Conservation (phyloP, 2,888 invertebrate species). For the Chelonus formosanus region DNA sequence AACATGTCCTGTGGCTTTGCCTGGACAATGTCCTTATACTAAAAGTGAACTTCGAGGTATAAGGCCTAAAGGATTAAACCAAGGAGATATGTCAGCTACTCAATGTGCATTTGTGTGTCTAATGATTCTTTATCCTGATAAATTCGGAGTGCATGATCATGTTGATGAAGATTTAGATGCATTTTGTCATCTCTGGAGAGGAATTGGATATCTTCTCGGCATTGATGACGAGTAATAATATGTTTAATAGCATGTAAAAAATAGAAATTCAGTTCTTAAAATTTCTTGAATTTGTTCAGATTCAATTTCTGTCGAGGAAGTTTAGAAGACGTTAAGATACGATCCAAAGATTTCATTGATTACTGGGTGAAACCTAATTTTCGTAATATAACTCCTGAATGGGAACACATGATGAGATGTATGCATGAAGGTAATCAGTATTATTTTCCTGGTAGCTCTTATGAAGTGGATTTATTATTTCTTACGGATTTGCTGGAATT, state of each 20-base stretch:
- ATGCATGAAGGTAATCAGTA: slow-evolving; percentile 55
- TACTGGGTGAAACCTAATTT: slow-evolving; percentile 58
- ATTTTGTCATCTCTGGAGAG: slow-evolving; percentile 68
- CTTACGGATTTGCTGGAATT: slow-evolving; percentile 53
- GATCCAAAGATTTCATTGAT: slow-evolving; percentile 52
- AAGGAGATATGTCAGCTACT: slow-evolving; percentile 68
- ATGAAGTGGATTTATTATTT: slow-evolving; percentile 52
- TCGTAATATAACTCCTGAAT: slow-evolving; percentile 53
- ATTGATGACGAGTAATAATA: slow-evolving; percentile 56
- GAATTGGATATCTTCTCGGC: slow-evolving; percentile 68
- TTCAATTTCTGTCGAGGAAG: slow-evolving; percentile 63
- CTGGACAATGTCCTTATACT: slow-evolving; percentile 47
- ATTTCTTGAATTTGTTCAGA: slow-evolving; percentile 33
- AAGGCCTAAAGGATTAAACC: slow-evolving; percentile 57
- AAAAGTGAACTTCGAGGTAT: not conserved
- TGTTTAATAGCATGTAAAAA: not conserved
- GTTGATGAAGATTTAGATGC: slow-evolving; percentile 66
- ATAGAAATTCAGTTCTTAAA: not conserved
- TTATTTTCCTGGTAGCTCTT: slow-evolving; percentile 51
- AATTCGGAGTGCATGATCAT: slow-evolving; percentile 60
- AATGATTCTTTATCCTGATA: slow-evolving; percentile 64
- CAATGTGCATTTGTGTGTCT: slow-evolving; percentile 68
- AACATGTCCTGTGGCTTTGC: slow-evolving; percentile 42
- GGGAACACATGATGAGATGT: slow-evolving; percentile 64
- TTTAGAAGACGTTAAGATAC: slow-evolving; percentile 53